Conservation (phyloP, 2,888 invertebrate species). For the Sesamia inferens region DNA sequence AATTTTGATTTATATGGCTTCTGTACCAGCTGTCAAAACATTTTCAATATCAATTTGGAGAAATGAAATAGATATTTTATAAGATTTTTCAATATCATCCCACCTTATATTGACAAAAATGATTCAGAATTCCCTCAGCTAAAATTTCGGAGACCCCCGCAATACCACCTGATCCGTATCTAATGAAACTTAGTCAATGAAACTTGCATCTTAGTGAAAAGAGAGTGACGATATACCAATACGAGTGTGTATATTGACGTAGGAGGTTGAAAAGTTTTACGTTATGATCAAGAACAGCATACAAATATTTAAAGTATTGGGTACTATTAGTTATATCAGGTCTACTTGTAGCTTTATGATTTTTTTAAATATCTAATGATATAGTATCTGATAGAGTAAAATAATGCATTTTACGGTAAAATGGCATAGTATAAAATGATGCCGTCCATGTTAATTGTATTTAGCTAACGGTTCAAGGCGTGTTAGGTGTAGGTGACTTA, state of each 20-base stretch:
- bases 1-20: constrained; percentile 13
- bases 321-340: not conserved
- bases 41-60: not conserved
- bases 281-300: not conserved
- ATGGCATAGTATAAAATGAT: constrained; percentile 28
- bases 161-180: constrained; percentile 57
- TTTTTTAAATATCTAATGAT: not conserved
- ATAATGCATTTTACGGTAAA: constrained; percentile 18
- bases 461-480: constrained; percentile 49
- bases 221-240: constrained; percentile 8
- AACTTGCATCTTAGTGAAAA: constrained; percentile 55
- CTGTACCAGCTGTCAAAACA: constrained; percentile 12
- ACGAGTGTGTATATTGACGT: constrained; percentile 17
- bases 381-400: not conserved
- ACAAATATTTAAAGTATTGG: not conserved
- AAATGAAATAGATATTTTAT: constrained; percentile 2
- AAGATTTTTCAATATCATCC: constrained; percentile 19
- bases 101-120: constrained; percentile 32
- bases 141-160: constrained; percentile 38
- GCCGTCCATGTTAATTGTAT: constrained; percentile 65
- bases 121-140: constrained; percentile 30
- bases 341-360: not conserved
- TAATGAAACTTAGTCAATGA: constrained; percentile 57
- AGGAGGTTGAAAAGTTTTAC: constrained; percentile 4
- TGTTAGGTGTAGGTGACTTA: constrained; percentile 51